Evolutionary conservation across 1,140 invertebrate species (phyloP), one percentile per base, ranked within the genome.

Genomic region (Choristoneura fumiferana): DNA sequence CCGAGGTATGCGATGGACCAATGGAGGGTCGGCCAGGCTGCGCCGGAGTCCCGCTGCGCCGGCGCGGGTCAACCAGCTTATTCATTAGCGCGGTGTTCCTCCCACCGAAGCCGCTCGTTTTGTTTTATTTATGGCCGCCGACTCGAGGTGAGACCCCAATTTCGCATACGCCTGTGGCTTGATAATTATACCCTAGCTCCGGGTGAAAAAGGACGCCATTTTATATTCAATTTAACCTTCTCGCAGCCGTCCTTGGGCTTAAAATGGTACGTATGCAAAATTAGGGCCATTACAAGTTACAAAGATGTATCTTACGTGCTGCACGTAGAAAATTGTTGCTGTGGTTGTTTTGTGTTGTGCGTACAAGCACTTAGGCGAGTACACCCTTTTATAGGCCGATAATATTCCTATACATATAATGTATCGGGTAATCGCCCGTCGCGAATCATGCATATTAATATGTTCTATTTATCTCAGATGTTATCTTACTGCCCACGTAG

Each of bases 71-170:
- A 72, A 69, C 71, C 78, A 74, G 76, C 74, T 81, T 84, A 84
- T 85, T 84, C 85, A 88, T 88, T 88, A 88, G 78, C 66, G 72
- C 74, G 54, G 40, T 67, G 83, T 77, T 84, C 81, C 83, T 83
- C 83, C 83, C 85, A 85, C 83, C 69, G 66, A 63, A 68, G 68
- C 69, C 74, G 69, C 67, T 83, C 73, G 81, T 88, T 85, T 88
- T 86, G 76, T 76, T 85, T 88, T 88, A 87, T 88, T 88, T 88
- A 87, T 81, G 78, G 74, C 77, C 72, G 78, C 68, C 73, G 72
- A 72, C 68, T 52, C 72, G 79, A 85, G 85, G 83, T 86, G 83
- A 88, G 82, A 86, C 83, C 81, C 85, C 79, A 86, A 88, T 88
- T 86, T 88, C 76, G 85, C 85, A 86, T 85, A 75, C 78, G 78